Conservation (phyloP, 2,888 invertebrate species). For the Chrysolina haemoptera region DNA sequence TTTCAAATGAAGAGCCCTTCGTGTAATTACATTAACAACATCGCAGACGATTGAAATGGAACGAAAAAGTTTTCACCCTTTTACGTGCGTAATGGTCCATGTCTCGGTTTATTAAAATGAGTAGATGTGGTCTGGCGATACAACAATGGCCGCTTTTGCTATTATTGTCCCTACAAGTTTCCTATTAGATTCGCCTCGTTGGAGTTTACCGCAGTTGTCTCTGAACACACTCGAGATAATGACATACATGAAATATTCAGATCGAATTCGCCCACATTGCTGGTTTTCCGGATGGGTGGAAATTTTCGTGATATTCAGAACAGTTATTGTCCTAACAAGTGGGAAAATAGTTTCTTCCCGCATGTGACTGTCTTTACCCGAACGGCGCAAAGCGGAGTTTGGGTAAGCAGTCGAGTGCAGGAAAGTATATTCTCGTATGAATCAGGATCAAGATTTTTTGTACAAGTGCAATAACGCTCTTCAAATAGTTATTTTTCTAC, state of each 20-base stretch:
- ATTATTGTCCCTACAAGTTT: conserved; percentile 42
- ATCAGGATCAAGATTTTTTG: too few species aligned
- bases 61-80: conserved; percentile 26
- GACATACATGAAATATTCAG: conserved; percentile 17
- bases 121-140: conserved; percentile 40
- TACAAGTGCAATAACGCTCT: too few species aligned
- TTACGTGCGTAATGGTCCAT: conserved; percentile 35
- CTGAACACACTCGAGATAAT: conserved; percentile 23
- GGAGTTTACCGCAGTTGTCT: conserved; percentile 37
- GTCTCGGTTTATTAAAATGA: conserved; percentile 37
- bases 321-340: too few species aligned
- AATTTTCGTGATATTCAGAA: too few species aligned
- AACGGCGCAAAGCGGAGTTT: too few species aligned
- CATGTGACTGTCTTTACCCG: too few species aligned
- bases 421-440: too few species aligned
- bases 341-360: too few species aligned
- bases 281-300: not conserved
- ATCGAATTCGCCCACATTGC: not conserved
- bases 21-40: conserved; percentile 18
- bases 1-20: not conserved
- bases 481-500: too few species aligned
- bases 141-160: conserved; percentile 35
- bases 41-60: conserved; percentile 21
- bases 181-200: conserved; percentile 39
- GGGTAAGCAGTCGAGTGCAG: too few species aligned